Conservation (phyloP, 2,888 invertebrate species). For the Tinea trinotella region DNA sequence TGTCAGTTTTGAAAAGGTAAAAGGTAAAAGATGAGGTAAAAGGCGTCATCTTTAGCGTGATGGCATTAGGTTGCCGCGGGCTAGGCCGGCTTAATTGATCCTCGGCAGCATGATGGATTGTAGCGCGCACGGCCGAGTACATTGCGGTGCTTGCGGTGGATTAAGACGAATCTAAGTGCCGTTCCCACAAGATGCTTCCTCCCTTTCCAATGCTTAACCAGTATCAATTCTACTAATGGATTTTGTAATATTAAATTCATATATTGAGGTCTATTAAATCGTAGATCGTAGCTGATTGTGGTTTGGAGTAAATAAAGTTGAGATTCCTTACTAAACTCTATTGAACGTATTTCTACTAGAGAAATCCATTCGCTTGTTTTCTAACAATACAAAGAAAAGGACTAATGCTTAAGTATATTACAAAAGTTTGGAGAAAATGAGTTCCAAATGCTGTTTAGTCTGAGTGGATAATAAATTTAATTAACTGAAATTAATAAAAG, state of each 20-base stretch:
- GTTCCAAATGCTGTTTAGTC: not conserved
- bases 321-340: not conserved
- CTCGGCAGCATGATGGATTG: constrained; percentile 48
- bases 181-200: constrained; percentile 29
- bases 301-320: not conserved
- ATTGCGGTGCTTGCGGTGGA: constrained; percentile 32
- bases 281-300: not conserved
- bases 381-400: not conserved
- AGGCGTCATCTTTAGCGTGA: constrained; percentile 13
- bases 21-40: no score
- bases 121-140: constrained; percentile 25
- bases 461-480: constrained; percentile 3
- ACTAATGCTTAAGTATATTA: not conserved
- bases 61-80: constrained; percentile 14
- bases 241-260: constrained; percentile 16
- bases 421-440: not conserved
- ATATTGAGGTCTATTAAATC: not conserved
- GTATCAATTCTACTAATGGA: constrained; percentile 26
- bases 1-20: no score
- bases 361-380: no score
- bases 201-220: constrained; percentile 24
- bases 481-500: constrained; percentile 16
- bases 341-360: no score
- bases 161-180: constrained; percentile 40
- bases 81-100: constrained; percentile 42